Percentiles rank a stretch among this genome's conserved stretches.
phyloP scores from a whole-genome alignment of 1,140 invertebrate species.

The Agrypnia vestita region DNA sequence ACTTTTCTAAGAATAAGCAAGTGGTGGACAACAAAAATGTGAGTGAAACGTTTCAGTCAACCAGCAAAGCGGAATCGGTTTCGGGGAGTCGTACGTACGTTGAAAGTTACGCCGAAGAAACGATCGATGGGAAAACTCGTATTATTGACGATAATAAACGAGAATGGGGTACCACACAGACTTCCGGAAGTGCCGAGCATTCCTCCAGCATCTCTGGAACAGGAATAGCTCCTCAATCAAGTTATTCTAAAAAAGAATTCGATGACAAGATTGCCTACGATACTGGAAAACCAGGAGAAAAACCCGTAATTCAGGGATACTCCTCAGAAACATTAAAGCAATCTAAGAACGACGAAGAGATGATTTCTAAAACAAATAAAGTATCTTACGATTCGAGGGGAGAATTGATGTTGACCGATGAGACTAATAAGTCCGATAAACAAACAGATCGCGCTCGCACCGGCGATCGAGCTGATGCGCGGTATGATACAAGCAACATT shows the following conservation, averaged over 20 bases:
- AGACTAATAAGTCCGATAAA: slow-evolving; percentile 21
- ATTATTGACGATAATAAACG: slow-evolving; percentile 66
- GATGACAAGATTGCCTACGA: slow-evolving; percentile 74
- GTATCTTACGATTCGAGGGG: slow-evolving; percentile 55
- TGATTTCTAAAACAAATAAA: slow-evolving; percentile 51
- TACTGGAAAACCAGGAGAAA: slow-evolving; percentile 71
- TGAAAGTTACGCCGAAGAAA: slow-evolving; percentile 65
- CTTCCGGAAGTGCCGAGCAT: slow-evolving; percentile 70
- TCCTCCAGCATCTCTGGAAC: slow-evolving; percentile 71
- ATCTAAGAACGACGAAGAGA: slow-evolving; percentile 55
- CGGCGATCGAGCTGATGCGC: background rate
- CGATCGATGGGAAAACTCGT: slow-evolving; percentile 67
- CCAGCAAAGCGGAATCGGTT: slow-evolving; percentile 48
- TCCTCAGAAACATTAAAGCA: slow-evolving; percentile 54
- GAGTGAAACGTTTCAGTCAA: slow-evolving; percentile 26
- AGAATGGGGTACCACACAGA: slow-evolving; percentile 64
- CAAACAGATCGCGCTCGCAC: background rate
- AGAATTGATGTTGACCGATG: slow-evolving; percentile 42
- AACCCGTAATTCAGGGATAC: slow-evolving; percentile 52
- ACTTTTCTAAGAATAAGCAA: background rate
- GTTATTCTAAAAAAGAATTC: slow-evolving; percentile 72
- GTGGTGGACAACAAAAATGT: slow-evolving; percentile 27
- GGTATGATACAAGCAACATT: background rate
- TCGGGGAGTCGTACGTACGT: slow-evolving; percentile 46
- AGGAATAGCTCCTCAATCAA: slow-evolving; percentile 71